phyloP scores from a whole-genome alignment of 2,113 vertebrate species.

The Macrotus californicus region DNA sequence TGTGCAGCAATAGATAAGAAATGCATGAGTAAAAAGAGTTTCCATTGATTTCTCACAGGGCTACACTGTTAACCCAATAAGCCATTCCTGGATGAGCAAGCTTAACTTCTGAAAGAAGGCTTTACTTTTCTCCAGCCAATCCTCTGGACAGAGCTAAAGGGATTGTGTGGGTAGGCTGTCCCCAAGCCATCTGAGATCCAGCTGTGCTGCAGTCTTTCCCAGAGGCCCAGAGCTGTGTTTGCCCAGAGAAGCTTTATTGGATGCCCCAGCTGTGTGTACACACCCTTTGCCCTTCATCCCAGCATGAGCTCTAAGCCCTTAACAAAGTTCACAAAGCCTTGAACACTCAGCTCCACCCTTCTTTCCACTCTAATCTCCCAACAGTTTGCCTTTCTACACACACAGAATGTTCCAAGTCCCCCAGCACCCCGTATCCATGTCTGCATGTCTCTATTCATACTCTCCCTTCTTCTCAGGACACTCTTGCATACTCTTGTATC shows the following conservation, averaged over 20 bases:
- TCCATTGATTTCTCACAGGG: not conserved
- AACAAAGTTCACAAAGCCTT: not conserved
- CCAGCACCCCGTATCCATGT: too few relatives aligned
- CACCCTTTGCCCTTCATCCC: not conserved
- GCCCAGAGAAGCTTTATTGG: not conserved
- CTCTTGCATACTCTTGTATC: too few relatives aligned
- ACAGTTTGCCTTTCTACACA: not conserved
- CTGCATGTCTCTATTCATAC: not conserved
- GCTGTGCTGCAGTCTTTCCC: not conserved
- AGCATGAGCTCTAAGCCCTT: not conserved
- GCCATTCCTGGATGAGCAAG: not conserved
- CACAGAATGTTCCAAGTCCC: fast-evolving
- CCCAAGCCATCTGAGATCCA: not conserved
- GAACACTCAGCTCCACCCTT: not conserved
- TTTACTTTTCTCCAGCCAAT: not conserved
- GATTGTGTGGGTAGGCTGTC: not conserved
- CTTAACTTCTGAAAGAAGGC: not conserved
- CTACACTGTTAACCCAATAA: not conserved
- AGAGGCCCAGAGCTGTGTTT: not conserved
- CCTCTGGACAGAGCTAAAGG: not conserved
- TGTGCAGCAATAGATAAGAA: not conserved
- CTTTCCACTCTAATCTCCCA: not conserved
- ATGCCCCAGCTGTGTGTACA: not conserved
- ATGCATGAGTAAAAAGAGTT: not conserved
- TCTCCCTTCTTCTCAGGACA: not conserved